Evolutionary conservation across 1,140 invertebrate genomes (phyloP), one percentile per base, ranked within the genome.

Genomic region (Drosophila subpulchrella): DNA sequence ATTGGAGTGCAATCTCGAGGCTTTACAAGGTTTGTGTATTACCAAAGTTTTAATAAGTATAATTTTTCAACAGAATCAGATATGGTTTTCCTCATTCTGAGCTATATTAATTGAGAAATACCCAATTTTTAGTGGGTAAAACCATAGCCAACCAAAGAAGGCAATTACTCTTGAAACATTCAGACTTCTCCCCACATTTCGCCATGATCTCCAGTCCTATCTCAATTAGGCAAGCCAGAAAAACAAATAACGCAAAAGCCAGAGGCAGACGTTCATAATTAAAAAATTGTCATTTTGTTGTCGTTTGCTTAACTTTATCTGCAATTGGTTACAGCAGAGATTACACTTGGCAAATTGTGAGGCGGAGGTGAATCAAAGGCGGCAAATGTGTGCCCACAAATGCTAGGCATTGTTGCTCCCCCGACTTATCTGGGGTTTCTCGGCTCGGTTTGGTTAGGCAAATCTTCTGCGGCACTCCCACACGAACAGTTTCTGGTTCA

Each of bases 231-330:
- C 27, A 41, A 50, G 41, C 30, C 6, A n/a, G 17, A 54, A 39
- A 10, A 30, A 55, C 30, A 20, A 20, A 15, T 17, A 38, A 44
- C 24, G 54, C 24, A 32, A 30, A 17, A 48, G 59, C 11, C 44
- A 13, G 44, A 17, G 56, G 61, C 67, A 27, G 66, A 54, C 67
- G 62, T 65, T 78, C 60, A 88, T 86, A 86, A 86, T 86, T 86
- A 86, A 86, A 86, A 86, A 86, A 77, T 83, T 86, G 83, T 86
- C 83, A 65, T 79, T 78, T 82, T 82, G 44, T 59, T 88, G 75
- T 83, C 79, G 83, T 88, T 86, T 79, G 83, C 79, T 88, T 83
- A 88, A 74, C 72, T 83, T 86, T 86, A 83, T 86, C 84, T 79
- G 66, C 47, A 62, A 73, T 78, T 79, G 74, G 68, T 75, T 86